Evolutionary conservation across 2,888 invertebrate species (phyloP).

Genomic region (Herminia tarsipennalis): DNA sequence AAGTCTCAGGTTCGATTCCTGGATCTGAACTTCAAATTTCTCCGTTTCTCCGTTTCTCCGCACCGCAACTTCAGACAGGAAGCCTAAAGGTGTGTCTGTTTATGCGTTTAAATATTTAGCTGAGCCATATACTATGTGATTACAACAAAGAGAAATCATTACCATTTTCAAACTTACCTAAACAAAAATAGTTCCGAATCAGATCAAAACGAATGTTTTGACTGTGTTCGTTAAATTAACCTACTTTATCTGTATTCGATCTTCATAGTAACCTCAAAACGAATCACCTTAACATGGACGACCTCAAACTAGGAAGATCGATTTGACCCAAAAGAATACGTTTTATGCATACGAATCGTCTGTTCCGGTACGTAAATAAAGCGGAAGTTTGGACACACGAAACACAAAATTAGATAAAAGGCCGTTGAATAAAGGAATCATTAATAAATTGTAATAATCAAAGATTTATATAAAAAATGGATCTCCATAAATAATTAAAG

Average conservation of each 20-base stretch:
- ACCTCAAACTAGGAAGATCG: conserved; percentile 41
- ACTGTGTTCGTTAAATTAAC: conserved; percentile 3
- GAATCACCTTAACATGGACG: conserved; percentile 35
- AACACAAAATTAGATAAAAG: conserved; percentile 33
- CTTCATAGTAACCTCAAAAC: conserved; percentile 29
- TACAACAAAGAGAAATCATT: no score
- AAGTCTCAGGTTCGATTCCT: no score
- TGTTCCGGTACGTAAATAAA: conserved; percentile 36
- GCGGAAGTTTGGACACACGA: conserved; percentile 30
- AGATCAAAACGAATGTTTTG: neutral
- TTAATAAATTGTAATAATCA: conserved; percentile 20
- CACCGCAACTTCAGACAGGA: no score
- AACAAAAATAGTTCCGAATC: no score
- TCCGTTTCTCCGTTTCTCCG: no score
- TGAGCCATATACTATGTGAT: no score
- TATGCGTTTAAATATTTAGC: no score
- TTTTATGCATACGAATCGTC: conserved; percentile 37
- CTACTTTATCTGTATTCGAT: conserved; percentile 25
- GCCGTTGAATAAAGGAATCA: conserved; percentile 25
- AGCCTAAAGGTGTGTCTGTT: no score
- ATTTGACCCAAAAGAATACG: conserved; percentile 36
- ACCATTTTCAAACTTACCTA: no score
- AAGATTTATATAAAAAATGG: conserved; percentile 27
- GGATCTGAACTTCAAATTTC: no score
- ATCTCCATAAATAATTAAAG: conserved; percentile 5